Conservation (phyloP, 1,140 invertebrate genomes). For the Nomia melanderi region DNA sequence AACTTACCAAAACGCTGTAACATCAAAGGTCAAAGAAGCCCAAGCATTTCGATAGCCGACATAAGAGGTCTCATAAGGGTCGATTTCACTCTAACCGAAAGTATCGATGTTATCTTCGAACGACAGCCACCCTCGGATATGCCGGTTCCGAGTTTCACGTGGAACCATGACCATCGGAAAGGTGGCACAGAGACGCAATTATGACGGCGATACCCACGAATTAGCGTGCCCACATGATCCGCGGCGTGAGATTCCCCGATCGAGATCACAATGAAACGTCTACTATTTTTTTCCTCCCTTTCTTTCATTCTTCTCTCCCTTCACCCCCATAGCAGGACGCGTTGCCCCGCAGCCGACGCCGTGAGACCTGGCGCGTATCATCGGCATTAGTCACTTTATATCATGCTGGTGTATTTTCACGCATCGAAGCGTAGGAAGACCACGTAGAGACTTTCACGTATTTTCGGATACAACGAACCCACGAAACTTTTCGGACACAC, state of each 20-base stretch:
- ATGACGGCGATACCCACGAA: slow-evolving; percentile 11
- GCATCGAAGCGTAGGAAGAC: slow-evolving; percentile 36
- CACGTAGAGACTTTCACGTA: too few relatives aligned
- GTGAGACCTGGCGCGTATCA: slow-evolving; percentile 27
- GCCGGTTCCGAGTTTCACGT: not conserved
- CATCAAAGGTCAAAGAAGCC: too few relatives aligned
- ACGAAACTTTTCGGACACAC: too few relatives aligned
- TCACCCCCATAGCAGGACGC: slow-evolving; percentile 33
- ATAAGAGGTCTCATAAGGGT: too few relatives aligned
- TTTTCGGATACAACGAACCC: too few relatives aligned
- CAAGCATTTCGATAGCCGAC: too few relatives aligned
- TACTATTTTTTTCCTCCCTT: not conserved
- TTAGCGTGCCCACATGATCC: slow-evolving; percentile 43
- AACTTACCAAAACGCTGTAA: too few relatives aligned
- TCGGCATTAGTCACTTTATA: slow-evolving; percentile 41
- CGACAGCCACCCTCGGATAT: too few relatives aligned
- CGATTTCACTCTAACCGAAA: too few relatives aligned
- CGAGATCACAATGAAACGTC: slow-evolving; percentile 34
- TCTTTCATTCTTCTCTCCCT: not conserved
- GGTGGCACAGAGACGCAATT: not conserved
- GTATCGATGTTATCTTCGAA: too few relatives aligned
- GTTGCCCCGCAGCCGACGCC: slow-evolving; percentile 10
- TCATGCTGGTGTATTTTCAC: slow-evolving; percentile 51
- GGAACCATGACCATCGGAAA: not conserved
- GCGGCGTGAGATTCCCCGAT: slow-evolving; percentile 25